Base-by-base conservation (phyloP, 1,140 invertebrate genomes). In the Drosophila nikananu region DNA sequence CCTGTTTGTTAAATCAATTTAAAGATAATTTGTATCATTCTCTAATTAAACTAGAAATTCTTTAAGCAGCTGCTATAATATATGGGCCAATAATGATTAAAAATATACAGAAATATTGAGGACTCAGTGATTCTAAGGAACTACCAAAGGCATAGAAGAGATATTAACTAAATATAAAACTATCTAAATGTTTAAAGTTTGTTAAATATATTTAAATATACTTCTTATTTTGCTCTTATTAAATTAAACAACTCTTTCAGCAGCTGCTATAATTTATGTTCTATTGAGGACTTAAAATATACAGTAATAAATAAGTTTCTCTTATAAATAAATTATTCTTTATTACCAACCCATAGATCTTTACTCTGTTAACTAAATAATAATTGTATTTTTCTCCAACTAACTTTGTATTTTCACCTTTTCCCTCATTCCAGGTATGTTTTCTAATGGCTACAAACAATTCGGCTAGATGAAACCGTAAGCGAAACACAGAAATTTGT, bases 341-440 rank as follows among this genome's bases (percentile, higher is more conserved):
- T 3, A 41, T 9, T 2, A 41, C 5, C 7, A 21, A 17, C 6
- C 6, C 13, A 15, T 48, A 15, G 2, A 9, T 15, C 2, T 21
- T 15, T 15, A 2, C 19, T 35, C 8, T 23, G 6, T 49, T n/a
- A 35, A n/a, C 8, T 37, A 27, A n/a, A n/a, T n/a, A n/a, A n/a
- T n/a, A n/a, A n/a, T n/a, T n/a, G n/a, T n/a, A 5, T 17, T 13
- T 48, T 46, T 44, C 19, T 3, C 5, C 7, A 7, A 15, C 32
- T 71, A 46, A 52, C 21, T 30, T 2, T n/a, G 2, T 46, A 17
- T 58, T 44, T 60, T 23, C 27, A 35, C 4, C 2, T 30, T 27
- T n/a, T 58, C 23, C 64, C 23, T 57, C 27, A 13, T 75, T 75
- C 1, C 72, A 75, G 72, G 72, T 75, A 75, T 37, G 72, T 63